phyloP scores from a whole-genome alignment of 1,140 invertebrate genomes.

The Pygmarrhopalites habei region DNA sequence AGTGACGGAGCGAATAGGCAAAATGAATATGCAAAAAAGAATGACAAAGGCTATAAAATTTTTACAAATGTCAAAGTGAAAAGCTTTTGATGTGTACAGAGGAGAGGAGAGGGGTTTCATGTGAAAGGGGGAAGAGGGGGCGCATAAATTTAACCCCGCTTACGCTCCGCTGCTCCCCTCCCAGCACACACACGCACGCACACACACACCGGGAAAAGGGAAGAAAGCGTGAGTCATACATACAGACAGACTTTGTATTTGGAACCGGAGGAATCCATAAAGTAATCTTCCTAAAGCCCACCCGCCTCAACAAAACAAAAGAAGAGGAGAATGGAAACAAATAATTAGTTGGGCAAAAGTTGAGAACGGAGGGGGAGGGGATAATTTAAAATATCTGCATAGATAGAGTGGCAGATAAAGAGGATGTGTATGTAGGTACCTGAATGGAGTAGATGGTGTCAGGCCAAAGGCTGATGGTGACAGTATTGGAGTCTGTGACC shows the following conservation, averaged over 20 bases:
- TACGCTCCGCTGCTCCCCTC: too few relatives aligned
- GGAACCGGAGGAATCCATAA: too few relatives aligned
- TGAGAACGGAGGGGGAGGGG: not conserved
- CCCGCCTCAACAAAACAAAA: not conserved
- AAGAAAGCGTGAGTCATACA: not conserved
- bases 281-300: not conserved
- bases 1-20: too few relatives aligned
- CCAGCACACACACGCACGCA: too few relatives aligned
- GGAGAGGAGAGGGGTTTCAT: too few relatives aligned
- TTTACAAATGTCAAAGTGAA: too few relatives aligned
- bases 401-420: too few relatives aligned
- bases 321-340: not conserved
- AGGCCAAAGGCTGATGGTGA: conserved; percentile 31
- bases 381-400: too few relatives aligned
- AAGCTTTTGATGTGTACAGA: too few relatives aligned
- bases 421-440: conserved; percentile 6
- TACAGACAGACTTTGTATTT: not conserved
- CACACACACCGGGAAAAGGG: not conserved
- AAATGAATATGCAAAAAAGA: too few relatives aligned
- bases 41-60: too few relatives aligned
- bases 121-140: not conserved
- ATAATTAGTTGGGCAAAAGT: not conserved
- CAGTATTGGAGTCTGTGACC: conserved; percentile 29
- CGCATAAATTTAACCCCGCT: not conserved
- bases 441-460: conserved; percentile 32